A percentile compares a stretch with the other conserved stretches of the same genome.
Conservation (phyloP, 2,888 invertebrate genomes). For the Zootermopsis nevadensis region DNA sequence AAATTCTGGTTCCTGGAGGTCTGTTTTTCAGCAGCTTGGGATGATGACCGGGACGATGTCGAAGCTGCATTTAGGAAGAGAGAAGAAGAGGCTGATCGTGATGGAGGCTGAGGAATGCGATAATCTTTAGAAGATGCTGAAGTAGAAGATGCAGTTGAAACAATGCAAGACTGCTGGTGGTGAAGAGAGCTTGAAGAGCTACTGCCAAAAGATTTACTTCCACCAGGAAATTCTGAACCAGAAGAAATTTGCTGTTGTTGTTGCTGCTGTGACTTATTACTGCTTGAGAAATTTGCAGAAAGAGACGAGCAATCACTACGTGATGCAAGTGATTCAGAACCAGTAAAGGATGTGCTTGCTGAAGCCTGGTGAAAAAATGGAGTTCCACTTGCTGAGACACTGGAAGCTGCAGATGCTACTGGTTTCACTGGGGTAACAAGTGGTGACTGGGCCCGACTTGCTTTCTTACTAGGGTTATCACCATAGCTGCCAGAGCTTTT, state of each 20-base stretch:
- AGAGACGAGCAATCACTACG: slow-evolving; percentile 48
- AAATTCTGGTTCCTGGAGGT: slow-evolving; percentile 64
- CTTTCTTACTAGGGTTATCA: slow-evolving; percentile 48
- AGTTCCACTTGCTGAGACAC: slow-evolving; percentile 64
- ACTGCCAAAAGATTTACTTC: slow-evolving; percentile 69
- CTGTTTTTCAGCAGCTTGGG: slow-evolving; percentile 57
- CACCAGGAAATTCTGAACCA: slow-evolving; percentile 58
- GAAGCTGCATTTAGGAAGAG: slow-evolving; percentile 54
- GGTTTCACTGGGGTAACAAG: slow-evolving; percentile 65
- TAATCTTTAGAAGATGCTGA: slow-evolving; percentile 69
- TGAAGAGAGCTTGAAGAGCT: slow-evolving; percentile 58
- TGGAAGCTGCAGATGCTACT: slow-evolving; percentile 66
- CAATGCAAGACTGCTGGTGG: slow-evolving; percentile 79
- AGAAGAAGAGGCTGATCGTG: slow-evolving; percentile 59
- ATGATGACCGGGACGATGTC: slow-evolving; percentile 60
- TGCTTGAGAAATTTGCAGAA: slow-evolving; percentile 43
- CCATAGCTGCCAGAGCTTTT: slow-evolving; percentile 44
- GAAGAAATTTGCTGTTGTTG: slow-evolving; percentile 46
- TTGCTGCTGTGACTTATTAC: slow-evolving; percentile 27
- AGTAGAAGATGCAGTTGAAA: slow-evolving; percentile 73
- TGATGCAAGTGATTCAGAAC: slow-evolving; percentile 62
- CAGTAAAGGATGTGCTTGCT: slow-evolving; percentile 66
- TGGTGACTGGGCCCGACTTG: slow-evolving; percentile 50
- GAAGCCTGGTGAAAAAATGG: slow-evolving; percentile 75
- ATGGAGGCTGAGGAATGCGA: slow-evolving; percentile 69